Evolutionary conservation across 2,797 vertebrate genomes (phyloP).

Genomic region (Rhinophrynus dorsalis): DNA sequence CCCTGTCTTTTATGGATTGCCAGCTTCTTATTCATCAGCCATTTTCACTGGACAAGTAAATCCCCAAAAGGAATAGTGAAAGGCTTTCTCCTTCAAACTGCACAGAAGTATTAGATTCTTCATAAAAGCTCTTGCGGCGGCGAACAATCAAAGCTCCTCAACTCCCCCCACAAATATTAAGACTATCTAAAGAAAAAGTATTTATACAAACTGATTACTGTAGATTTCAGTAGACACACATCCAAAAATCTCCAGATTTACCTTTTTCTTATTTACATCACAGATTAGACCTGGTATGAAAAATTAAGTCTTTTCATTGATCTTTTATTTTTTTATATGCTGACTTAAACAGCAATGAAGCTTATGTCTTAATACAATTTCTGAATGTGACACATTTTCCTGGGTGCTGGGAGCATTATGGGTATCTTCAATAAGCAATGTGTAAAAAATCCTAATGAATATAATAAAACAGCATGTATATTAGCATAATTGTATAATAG

Average conservation of each 20-base stretch:
- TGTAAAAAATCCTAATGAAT: too few relatives aligned
- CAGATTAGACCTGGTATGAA: conserved; percentile 46
- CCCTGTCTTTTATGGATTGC: conserved; percentile 66
- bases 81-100: conserved; percentile 54
- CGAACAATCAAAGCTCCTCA: conserved; percentile 50
- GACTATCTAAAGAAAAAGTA: conserved; percentile 43
- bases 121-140: conserved; percentile 61
- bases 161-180: conserved; percentile 28
- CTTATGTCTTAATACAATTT: neutral
- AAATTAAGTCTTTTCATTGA: conserved; percentile 58
- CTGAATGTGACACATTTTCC: neutral
- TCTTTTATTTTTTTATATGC: conserved; percentile 54
- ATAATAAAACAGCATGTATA: too few relatives aligned
- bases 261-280: conserved; percentile 55
- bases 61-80: conserved; percentile 63
- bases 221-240: conserved; percentile 53
- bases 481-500: too few relatives aligned
- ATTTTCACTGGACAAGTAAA: conserved; percentile 65
- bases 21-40: conserved; percentile 67
- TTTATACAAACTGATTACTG: conserved; percentile 56
- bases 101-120: conserved; percentile 59
- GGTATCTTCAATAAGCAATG: neutral
- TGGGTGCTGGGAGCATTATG: neutral
- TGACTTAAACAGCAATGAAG: conserved; percentile 35
- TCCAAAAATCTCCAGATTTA: conserved; percentile 38